Base-by-base conservation (phyloP, 2,888 invertebrate genomes). In the Tenthredo scrophulariae region DNA sequence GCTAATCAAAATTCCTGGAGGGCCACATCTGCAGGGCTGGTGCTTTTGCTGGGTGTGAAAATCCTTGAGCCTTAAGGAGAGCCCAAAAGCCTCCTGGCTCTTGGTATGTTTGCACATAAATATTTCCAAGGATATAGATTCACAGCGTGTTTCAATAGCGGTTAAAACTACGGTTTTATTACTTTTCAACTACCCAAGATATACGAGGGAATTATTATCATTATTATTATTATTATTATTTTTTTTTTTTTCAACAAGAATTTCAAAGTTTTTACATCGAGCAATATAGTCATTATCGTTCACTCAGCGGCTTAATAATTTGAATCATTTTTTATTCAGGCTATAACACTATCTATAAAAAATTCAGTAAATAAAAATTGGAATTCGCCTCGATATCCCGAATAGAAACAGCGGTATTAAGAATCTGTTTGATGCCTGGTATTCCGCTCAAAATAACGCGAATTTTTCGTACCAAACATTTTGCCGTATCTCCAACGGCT, bases 1-100 rank as follows among this genome's bases (percentile, higher is more conserved):
- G 26, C 77, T 77, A 54, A 77, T 77, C 77, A 77, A 77, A 77
- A 77, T 77, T 77, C 77, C n/a, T 54, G 9, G 22, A 77, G 77
- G 50, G 43, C 40, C 72, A 77, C 77, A 77, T 22, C 77, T 33
- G 40, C 15, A 15, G 15, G 50, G 29, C 54, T 77, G 6, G 15
- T 13, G 15, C 40, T 54, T 54, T 18, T n/a, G 54, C 54, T 1
- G 54, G 54, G 40, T 77, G 54, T 54, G 77, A 77, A 46, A 77
- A 77, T 77, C 77, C 77, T 54, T 18, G 77, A 18, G 72, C 72
- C 43, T 74, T 43, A 40, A 77, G 33, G 9, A 77, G 54, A 54
- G 29, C 77, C 46, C 22, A 77, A 77, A 77, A 77, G 77, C 77
- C 54, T 37, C 54, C 18, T 9, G 77, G 77, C 50, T 74, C 77